Base-by-base conservation (phyloP, 2,113 vertebrate genomes). In the Muntiacus reevesi region DNA sequence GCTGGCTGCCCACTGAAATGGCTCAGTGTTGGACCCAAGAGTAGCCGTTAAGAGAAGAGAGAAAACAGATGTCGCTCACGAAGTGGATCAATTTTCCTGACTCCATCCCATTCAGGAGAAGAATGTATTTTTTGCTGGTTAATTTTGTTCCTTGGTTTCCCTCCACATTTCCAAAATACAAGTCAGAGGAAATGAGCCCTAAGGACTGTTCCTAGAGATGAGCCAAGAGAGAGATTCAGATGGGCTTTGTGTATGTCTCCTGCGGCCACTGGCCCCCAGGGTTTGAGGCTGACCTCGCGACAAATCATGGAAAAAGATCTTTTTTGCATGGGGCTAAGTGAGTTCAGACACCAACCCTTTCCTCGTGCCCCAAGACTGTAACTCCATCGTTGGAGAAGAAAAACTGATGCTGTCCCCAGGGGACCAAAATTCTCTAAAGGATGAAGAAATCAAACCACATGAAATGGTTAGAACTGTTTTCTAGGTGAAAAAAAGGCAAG, bases 31-130 rank as follows among this genome's bases (percentile, higher is more conserved):
- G 71, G 84, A 87, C 76, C 16, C 13, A 27, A 88, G 90, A 97
- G 92, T 2, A 74, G 95, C 89, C 78, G 74, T 1, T 9, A 95
- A 94, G 89, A 98, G 93, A 95, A 95, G 87, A 94, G 16, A 94
- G 84, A 89, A 87, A 79, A 60, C 74, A 91, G 94, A 36, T 13
- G 54, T 17, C 52, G 64, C 30, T 94, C 64, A 95, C 43, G 3
- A 64, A 95, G 71, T 91, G 43, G 40, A 97, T 74, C 43, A n/a
- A 5, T 40, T 83, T 89, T 94, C 92, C 76, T 90, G 89, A 74
- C 62, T 95, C 64, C 21, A 28, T 47, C 90, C 27, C 59, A 82
- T 13, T 81, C 4, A 23, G 86, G 1, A 54, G 55, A 97, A 92
- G 95, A 87, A 78, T 57, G 82, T 79, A 33, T 59, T 87, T 76